Evolutionary conservation across 2,888 invertebrate genomes (phyloP).

Genomic region (Yponomeuta sedellus): DNA sequence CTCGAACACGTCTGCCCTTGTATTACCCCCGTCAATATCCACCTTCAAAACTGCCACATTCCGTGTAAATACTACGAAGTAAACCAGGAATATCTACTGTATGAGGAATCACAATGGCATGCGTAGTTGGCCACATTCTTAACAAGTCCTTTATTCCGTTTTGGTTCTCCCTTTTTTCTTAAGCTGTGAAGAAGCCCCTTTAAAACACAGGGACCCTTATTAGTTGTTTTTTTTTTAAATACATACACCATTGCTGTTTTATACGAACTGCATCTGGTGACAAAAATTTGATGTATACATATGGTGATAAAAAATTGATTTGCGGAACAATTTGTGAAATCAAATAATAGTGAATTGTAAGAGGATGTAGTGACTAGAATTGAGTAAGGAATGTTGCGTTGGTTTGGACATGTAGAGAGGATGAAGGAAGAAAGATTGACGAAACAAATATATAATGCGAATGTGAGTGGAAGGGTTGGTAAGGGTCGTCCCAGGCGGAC

Average conservation of each 20-base stretch:
- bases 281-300: too few relatives aligned
- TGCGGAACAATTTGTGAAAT: too few relatives aligned
- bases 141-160: conserved; percentile 51
- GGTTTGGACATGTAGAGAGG: too few relatives aligned
- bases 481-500: too few relatives aligned
- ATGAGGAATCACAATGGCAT: too few relatives aligned
- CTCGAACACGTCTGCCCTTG: conserved; percentile 68
- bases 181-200: neutral
- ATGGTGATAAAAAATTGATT: too few relatives aligned
- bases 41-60: neutral
- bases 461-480: too few relatives aligned
- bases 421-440: too few relatives aligned
- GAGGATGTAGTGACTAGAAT: too few relatives aligned
- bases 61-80: neutral
- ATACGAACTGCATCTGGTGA: neutral
- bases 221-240: neutral
- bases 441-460: too few relatives aligned
- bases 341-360: too few relatives aligned
- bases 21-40: neutral
- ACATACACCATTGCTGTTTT: neutral
- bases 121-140: conserved; percentile 26
- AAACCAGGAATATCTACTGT: neutral
- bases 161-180: conserved; percentile 25
- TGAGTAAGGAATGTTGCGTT: too few relatives aligned
- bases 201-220: neutral